Evolutionary conservation across 2,888 invertebrate genomes (phyloP).

Genomic region (Eupithecia pulchellata): DNA sequence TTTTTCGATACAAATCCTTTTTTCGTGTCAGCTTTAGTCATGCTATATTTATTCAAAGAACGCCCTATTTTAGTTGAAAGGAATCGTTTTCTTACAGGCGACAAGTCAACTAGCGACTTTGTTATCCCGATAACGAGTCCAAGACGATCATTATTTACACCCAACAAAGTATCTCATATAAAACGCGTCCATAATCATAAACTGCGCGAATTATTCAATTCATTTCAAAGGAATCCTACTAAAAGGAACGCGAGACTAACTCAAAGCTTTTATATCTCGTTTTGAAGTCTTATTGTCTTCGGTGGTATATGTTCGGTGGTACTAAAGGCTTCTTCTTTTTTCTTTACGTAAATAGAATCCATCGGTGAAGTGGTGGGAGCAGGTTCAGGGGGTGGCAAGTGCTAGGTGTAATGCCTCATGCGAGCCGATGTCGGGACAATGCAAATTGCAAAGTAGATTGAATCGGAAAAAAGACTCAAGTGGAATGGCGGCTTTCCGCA

Average conservation of each 20-base stretch:
- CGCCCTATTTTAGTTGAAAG: not conserved
- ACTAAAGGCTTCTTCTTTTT: slow-evolving; percentile 81
- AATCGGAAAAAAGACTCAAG: slow-evolving; percentile 83
- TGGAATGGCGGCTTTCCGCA: slow-evolving; percentile 76
- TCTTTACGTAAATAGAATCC: slow-evolving; percentile 85
- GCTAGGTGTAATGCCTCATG: slow-evolving; percentile 83
- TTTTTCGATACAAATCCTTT: too few species aligned
- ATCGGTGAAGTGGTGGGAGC: slow-evolving; percentile 77
- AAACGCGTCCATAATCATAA: slow-evolving; percentile 73
- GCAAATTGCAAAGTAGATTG: slow-evolving; percentile 86
- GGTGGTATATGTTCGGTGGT: slow-evolving; percentile 78
- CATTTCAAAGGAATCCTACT: slow-evolving; percentile 84
- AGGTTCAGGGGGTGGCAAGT: slow-evolving; percentile 72
- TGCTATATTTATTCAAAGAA: not conserved
- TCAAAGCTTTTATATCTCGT: slow-evolving; percentile 85
- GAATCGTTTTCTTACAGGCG: slow-evolving; percentile 5
- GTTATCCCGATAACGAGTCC: slow-evolving; percentile 48
- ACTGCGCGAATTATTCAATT: slow-evolving; percentile 83
- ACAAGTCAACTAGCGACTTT: slow-evolving; percentile 39
- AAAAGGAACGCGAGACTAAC: slow-evolving; percentile 82
- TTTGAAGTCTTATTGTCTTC: slow-evolving; percentile 83
- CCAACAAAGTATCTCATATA: slow-evolving; percentile 71
- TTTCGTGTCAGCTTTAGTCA: too few species aligned
- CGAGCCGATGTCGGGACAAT: slow-evolving; percentile 78
- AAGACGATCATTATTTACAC: slow-evolving; percentile 68